Evolutionary conservation across 1,140 invertebrate species (phyloP).

Genomic region (Nasonia giraulti): DNA sequence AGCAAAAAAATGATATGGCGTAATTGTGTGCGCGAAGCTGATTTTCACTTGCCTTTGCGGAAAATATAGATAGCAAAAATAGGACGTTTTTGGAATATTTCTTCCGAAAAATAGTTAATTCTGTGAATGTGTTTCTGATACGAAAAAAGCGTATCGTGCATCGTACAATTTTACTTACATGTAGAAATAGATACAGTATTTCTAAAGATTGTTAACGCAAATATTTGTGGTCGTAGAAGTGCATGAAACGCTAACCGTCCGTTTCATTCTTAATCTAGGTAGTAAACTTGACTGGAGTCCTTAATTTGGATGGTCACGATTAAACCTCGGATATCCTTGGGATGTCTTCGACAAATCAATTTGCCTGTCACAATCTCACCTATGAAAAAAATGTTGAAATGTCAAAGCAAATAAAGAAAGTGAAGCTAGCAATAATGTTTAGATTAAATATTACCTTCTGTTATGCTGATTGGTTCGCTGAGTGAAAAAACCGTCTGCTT

Average conservation of each 20-base stretch:
- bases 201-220: conserved; percentile 20
- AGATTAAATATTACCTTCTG: conserved; percentile 77
- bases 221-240: conserved; percentile 30
- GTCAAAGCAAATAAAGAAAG: neutral
- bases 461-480: conserved; percentile 81
- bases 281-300: conserved; percentile 67
- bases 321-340: conserved; percentile 77
- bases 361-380: conserved; percentile 79
- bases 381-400: conserved; percentile 63
- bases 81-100: neutral
- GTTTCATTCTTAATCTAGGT: conserved; percentile 64
- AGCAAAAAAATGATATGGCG: conserved; percentile 13
- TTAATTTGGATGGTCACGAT: conserved; percentile 74
- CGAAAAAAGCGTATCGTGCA: conserved; percentile 31
- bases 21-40: conserved; percentile 27
- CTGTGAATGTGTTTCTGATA: conserved; percentile 6
- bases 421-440: neutral
- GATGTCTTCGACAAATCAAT: conserved; percentile 78
- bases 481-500: conserved; percentile 98
- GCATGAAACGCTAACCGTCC: neutral
- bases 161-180: conserved; percentile 3
- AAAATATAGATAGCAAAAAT: conserved; percentile 45
- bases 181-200: neutral
- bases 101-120: conserved; percentile 33
- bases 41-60: neutral